A percentile compares a stretch with the other conserved stretches of the same genome.
phyloP scores from a whole-genome alignment of 92 coral and sea anemone genomes.

The Nematostella vectensis region DNA sequence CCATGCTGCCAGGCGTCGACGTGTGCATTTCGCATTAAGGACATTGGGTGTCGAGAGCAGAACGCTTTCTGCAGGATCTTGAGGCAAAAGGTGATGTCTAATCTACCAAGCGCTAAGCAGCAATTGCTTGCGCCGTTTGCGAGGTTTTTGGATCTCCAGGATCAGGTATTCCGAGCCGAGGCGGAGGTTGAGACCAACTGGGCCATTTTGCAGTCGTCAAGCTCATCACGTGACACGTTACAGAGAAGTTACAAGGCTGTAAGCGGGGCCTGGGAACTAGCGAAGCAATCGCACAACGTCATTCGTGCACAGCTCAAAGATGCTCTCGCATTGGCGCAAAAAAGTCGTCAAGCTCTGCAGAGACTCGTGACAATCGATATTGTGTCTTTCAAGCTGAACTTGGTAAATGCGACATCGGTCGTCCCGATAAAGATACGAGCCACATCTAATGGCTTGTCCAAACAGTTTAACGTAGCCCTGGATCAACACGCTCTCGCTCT shows the following conservation, averaged over 20 bases:
- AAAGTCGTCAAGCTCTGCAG: slow-evolving; percentile 6
- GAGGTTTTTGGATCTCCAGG: slow-evolving; percentile 24
- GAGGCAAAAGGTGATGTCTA: slow-evolving; percentile 32
- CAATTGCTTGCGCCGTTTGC: slow-evolving; percentile 16
- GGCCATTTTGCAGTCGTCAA: slow-evolving; percentile 33
- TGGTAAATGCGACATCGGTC: background rate
- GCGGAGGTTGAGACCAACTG: slow-evolving; percentile 31
- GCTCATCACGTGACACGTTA: slow-evolving; percentile 26
- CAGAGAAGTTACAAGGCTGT: slow-evolving; percentile 29
- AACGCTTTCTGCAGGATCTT: slow-evolving; percentile 45
- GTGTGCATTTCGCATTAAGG: slow-evolving; percentile 36
- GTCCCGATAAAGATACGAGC: slow-evolving; percentile 18
- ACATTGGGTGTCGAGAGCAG: slow-evolving; percentile 39
- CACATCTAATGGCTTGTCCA: slow-evolving; percentile 3
- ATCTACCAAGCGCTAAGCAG: slow-evolving; percentile 19
- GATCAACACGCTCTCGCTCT: background rate
- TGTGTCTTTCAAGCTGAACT: slow-evolving; percentile 12
- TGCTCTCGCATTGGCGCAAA: slow-evolving; percentile 18
- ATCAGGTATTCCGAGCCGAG: slow-evolving; percentile 22
- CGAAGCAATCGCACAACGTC: slow-evolving; percentile 10
- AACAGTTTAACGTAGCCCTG: slow-evolving; percentile 4
- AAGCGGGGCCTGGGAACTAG: slow-evolving; percentile 29
- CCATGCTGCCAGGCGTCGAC: slow-evolving; percentile 45
- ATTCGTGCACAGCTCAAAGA: slow-evolving; percentile 15
- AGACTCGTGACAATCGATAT: slow-evolving; percentile 6